These are phyloP conservation scores for Leuciscus idus DNA, from an alignment of 2,113 vertebrate species.

Conservation along the genomic window DNA sequence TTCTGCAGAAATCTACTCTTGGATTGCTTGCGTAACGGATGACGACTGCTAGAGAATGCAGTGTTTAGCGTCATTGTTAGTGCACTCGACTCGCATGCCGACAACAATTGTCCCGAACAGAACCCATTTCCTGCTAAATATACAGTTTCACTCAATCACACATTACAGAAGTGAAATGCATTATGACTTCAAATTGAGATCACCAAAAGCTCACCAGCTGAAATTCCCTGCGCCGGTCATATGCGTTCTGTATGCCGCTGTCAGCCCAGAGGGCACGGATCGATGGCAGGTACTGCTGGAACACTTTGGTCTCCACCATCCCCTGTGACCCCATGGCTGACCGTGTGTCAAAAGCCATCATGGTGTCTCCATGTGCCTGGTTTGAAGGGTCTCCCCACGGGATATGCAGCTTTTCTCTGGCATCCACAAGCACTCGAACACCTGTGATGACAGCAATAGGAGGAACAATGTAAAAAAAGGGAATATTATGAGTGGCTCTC, in stretches of 20 bases:
- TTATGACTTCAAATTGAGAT: background rate
- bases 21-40: no score
- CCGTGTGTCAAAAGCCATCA: conserved; percentile 96
- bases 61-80: no score
- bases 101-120: no score
- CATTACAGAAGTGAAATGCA: conserved; percentile 1
- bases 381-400: conserved; percentile 89
- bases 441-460: conserved; percentile 69
- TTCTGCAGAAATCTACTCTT: no score
- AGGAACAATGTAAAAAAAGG: background rate
- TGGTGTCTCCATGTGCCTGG: conserved; percentile 83
- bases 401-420: conserved; percentile 93
- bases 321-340: conserved; percentile 81
- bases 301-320: conserved; percentile 85
- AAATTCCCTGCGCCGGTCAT: conserved; percentile 93
- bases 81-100: no score
- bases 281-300: conserved; percentile 85
- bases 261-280: conserved; percentile 89
- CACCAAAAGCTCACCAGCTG: conserved; percentile 86
- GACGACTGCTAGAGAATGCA: no score
- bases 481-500: no score
- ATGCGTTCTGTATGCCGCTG: conserved; percentile 90
- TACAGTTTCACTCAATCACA: background rate
- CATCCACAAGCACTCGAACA: conserved; percentile 93
- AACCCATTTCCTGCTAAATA: background rate